Evolutionary conservation across 2,888 invertebrate species (phyloP), one percentile per base, ranked within the genome.

Genomic region (Acronicta aceris): DNA sequence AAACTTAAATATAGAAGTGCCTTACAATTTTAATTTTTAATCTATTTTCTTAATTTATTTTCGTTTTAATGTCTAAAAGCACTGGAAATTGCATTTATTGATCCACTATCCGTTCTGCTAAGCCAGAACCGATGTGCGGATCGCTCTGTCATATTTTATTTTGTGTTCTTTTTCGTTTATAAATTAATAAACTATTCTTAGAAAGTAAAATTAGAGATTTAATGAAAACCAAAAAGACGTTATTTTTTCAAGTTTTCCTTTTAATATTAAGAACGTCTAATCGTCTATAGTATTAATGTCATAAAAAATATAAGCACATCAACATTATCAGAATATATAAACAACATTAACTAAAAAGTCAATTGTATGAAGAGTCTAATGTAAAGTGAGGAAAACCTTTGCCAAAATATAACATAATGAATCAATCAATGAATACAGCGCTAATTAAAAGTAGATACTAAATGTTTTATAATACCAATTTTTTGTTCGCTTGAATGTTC

Each of bases 1-100:
- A 89, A 21, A 90, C 86, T 89, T 86, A 83, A 88, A 93, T 89
- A 93, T 92, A 93, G 92, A 94, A 94, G 94, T 94, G 94, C 94
- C 94, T 94, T 94, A 94, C 91, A 82, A 90, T 91, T 74, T 92
- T 92, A 89, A 87, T 93, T 93, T 93, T 90, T 90, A 83, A 88
- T 90, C 84, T 84, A 69, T 86, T 86, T 85, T 84, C 78, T 82
- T 84, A 81, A 82, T 84, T 82, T 71, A 82, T 88, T 85, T 74
- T 78, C 81, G 86, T 81, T 83, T 80, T 83, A 76, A 77, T 70
- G 61, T 71, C 52, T 62, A 68, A 76, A 74, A 71, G 88, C 89
- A 88, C 89, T 91, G 89, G 88, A 88, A 86, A 88, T 86, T 92
- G 93, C 93, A 93, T 93, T 94, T 94, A 93, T 88, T 84, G 85